Conservation (phyloP, 1,140 invertebrate genomes). For the Heliconius hermathena region DNA sequence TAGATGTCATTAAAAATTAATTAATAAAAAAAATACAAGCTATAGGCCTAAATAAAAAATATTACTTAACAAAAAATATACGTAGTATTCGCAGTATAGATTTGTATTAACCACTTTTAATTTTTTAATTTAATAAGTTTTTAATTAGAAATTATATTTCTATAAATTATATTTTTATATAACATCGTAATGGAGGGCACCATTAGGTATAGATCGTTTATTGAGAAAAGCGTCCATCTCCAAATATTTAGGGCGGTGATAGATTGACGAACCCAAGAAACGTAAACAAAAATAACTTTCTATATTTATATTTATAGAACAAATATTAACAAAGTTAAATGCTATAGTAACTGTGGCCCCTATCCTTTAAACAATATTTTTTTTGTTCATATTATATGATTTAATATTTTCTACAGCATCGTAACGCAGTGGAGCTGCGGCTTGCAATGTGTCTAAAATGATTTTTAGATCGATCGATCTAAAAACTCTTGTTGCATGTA, state of each 20-base stretch:
- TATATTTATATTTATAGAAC: conserved; percentile 9
- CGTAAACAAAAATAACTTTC: conserved; percentile 13
- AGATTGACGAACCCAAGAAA: neutral
- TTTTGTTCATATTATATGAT: neutral
- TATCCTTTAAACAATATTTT: no score
- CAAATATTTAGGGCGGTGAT: neutral
- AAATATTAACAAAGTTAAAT: neutral
- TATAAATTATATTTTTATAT: neutral
- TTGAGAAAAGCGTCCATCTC: conserved; percentile 3
- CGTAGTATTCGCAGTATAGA: no score
- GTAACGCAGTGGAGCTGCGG: no score
- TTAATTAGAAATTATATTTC: neutral
- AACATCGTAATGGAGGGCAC: neutral
- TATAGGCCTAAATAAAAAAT: no score
- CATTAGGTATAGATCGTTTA: neutral
- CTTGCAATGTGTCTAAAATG: no score
- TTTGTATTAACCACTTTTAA: no score
- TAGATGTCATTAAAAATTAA: no score
- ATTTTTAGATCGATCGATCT: no score
- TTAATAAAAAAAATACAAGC: no score
- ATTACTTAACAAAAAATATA: no score
- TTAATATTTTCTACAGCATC: neutral
- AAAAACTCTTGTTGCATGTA: no score
- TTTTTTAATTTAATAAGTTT: neutral
- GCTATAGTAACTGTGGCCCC: no score